A percentile compares a stretch with the other conserved stretches of the same genome.
Evolutionary conservation across 2,888 invertebrate species (phyloP).

Genomic region (Cryptophagus acutangulus): DNA sequence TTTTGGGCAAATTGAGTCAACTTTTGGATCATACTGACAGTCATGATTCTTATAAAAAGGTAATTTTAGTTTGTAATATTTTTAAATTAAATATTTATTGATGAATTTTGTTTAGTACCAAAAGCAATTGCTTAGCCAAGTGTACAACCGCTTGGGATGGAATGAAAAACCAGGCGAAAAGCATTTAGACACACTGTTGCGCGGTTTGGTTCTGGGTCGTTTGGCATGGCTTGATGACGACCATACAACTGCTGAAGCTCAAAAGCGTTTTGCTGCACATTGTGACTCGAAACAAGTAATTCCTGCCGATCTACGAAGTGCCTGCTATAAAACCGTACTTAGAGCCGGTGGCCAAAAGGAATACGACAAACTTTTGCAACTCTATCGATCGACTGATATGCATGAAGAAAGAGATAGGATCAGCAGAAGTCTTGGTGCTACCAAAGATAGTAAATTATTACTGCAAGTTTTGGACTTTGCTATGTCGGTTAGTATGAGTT

Average conservation of each 20-base stretch:
- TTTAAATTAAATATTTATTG: slow-evolving; percentile 4
- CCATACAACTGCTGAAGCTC: slow-evolving; percentile 73
- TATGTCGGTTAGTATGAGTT: slow-evolving; percentile 72
- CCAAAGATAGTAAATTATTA: slow-evolving; percentile 66
- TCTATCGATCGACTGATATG: slow-evolving; percentile 80
- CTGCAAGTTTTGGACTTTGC: slow-evolving; percentile 74
- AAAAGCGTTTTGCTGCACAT: slow-evolving; percentile 65
- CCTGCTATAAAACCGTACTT: slow-evolving; percentile 82
- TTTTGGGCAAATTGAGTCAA: slow-evolving; percentile 69
- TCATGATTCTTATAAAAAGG: slow-evolving; percentile 63
- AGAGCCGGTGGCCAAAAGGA: slow-evolving; percentile 64
- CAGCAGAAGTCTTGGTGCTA: slow-evolving; percentile 76
- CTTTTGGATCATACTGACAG: slow-evolving; percentile 76
- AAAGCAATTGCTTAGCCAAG: slow-evolving; percentile 65
- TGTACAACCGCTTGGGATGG: slow-evolving; percentile 78
- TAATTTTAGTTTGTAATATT: slow-evolving; percentile 19
- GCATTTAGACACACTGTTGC: slow-evolving; percentile 78
- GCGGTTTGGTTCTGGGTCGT: slow-evolving; percentile 77
- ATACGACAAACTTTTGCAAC: slow-evolving; percentile 70
- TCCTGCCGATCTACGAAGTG: slow-evolving; percentile 80
- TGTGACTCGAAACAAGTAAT: slow-evolving; percentile 55
- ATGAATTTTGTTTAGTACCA: slow-evolving; percentile 54
- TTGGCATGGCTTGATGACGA: slow-evolving; percentile 78
- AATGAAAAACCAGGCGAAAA: slow-evolving; percentile 72
- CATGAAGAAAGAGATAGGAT: slow-evolving; percentile 94